A percentile compares a stretch with the other conserved stretches of the same genome.
Conservation (phyloP, 2,888 invertebrate genomes). For the Eueremaeus valkanovi region DNA sequence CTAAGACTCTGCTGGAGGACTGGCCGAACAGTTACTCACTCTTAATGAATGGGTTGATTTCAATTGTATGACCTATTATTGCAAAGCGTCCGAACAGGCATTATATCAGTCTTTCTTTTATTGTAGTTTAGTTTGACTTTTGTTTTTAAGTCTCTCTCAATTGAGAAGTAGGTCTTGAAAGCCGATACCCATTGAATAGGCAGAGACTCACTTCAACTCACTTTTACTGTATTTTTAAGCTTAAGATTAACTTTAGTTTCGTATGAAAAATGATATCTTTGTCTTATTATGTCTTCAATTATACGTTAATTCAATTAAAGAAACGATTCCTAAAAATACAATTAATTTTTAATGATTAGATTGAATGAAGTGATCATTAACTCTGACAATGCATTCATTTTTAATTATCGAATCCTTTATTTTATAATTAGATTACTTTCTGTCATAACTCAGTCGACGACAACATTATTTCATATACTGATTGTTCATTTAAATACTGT, state of each 20-base stretch:
- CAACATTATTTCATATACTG: too few species aligned
- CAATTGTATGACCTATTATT: background rate
- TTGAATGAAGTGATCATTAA: background rate
- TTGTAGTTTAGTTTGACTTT: background rate
- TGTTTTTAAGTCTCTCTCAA: background rate
- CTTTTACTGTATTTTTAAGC: background rate
- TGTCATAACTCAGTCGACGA: too few species aligned
- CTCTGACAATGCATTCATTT: background rate
- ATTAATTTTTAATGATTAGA: background rate
- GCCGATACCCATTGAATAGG: too few species aligned
- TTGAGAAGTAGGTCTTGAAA: background rate
- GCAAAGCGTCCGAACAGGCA: background rate
- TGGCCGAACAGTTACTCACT: background rate
- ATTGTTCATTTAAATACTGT: too few species aligned
- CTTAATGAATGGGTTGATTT: background rate
- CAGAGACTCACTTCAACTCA: background rate
- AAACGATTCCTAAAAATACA: background rate
- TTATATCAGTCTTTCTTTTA: background rate
- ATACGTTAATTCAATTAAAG: background rate
- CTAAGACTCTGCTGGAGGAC: background rate
- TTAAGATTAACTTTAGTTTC: background rate
- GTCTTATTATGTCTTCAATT: background rate
- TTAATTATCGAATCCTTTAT: too few species aligned
- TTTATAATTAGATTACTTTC: too few species aligned
- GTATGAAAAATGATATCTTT: background rate